Conservation (phyloP, 2,797 vertebrate genomes). For the Sebastes baramenuke region DNA sequence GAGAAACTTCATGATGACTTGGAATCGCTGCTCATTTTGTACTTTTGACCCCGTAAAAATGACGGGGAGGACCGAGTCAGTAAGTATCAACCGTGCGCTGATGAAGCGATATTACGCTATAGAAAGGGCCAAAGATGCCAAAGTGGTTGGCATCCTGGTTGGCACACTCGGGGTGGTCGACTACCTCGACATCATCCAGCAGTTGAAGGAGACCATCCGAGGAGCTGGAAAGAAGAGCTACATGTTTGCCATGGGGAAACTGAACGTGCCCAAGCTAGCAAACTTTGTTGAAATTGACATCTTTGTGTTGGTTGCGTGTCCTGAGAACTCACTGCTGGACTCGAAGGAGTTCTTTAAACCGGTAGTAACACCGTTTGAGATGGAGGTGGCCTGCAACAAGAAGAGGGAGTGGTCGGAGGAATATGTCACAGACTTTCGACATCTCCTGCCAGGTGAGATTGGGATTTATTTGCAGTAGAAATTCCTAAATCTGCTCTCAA, state of each 20-base stretch:
- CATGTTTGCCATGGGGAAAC: slow-evolving; percentile 92
- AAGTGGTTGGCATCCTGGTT: slow-evolving; percentile 91
- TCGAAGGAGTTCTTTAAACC: slow-evolving; percentile 88
- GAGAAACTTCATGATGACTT: slow-evolving; percentile 91
- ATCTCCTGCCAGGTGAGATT: slow-evolving; percentile 89
- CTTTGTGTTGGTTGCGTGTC: slow-evolving; percentile 93
- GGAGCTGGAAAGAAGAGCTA: slow-evolving; percentile 93
- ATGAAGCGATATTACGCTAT: slow-evolving; percentile 93
- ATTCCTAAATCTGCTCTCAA: not conserved
- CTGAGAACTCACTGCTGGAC: slow-evolving; percentile 91
- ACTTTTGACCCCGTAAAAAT: slow-evolving; percentile 87
- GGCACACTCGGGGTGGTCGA: slow-evolving; percentile 90
- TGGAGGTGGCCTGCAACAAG: slow-evolving; percentile 96
- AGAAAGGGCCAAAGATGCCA: slow-evolving; percentile 91
- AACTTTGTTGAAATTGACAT: slow-evolving; percentile 96
- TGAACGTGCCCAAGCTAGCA: slow-evolving; percentile 93
- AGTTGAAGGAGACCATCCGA: slow-evolving; percentile 84
- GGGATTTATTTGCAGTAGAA: not conserved
- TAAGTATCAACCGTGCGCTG: slow-evolving; percentile 84
- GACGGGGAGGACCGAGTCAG: slow-evolving; percentile 80
- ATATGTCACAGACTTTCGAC: slow-evolving; percentile 91
- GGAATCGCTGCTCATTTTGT: slow-evolving; percentile 87
- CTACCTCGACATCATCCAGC: slow-evolving; percentile 87
- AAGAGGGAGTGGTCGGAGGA: slow-evolving; percentile 88
- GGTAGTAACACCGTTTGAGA: slow-evolving; percentile 91